Evolutionary conservation across 2,113 vertebrate species (phyloP).

Genomic region (Melospiza georgiana): DNA sequence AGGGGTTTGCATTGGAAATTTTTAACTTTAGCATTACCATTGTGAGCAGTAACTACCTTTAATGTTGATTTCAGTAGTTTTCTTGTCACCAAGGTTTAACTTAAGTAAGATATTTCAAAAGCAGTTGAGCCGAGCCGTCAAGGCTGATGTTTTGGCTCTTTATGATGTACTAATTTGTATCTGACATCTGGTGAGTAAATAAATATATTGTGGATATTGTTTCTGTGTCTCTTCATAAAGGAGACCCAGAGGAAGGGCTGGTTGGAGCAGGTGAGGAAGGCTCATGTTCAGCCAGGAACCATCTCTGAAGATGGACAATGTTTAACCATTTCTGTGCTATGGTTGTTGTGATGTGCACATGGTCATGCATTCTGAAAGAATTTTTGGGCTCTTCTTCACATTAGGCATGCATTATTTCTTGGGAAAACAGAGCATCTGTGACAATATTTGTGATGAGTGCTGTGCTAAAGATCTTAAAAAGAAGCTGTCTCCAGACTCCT

Average conservation of each 20-base stretch:
- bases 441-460: not conserved
- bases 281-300: not conserved
- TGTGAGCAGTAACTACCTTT: not conserved
- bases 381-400: not conserved
- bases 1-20: not conserved
- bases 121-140: not conserved
- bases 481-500: not conserved
- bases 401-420: not conserved
- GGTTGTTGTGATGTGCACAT: not conserved
- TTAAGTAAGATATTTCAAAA: not conserved
- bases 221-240: not conserved
- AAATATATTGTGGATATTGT: not conserved
- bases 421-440: conserved; percentile 17
- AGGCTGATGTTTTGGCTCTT: not conserved
- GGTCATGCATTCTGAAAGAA: not conserved
- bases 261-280: not conserved
- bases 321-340: not conserved
- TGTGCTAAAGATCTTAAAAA: conserved; percentile 8
- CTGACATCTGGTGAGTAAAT: not conserved
- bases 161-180: not conserved
- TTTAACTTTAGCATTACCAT: not conserved
- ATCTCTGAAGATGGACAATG: not conserved
- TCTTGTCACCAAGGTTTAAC: not conserved
- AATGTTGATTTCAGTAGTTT: not conserved
- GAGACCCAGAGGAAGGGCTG: not conserved